These are phyloP conservation scores for Struthio camelus DNA, from an alignment of 2,113 vertebrate genomes.

Conservation along the genomic window DNA sequence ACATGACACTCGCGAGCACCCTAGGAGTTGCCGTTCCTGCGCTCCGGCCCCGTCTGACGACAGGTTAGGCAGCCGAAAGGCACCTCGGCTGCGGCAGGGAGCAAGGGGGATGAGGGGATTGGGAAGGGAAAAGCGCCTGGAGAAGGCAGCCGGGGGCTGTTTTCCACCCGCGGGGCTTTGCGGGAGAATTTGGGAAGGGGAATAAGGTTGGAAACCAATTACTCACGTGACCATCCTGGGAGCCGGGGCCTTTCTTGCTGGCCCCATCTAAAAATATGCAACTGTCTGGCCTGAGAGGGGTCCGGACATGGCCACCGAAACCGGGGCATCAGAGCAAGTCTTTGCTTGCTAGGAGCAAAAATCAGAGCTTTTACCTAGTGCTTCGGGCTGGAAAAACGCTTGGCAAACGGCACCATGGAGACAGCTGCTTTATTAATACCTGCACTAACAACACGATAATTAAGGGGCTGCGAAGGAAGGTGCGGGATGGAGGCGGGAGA, in stretches of 20 bases:
- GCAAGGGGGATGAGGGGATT: background rate
- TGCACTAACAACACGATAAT: background rate
- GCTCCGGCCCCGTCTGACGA: too few relatives aligned
- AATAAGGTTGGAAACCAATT: background rate
- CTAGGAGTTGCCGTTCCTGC: background rate
- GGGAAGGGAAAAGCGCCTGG: background rate
- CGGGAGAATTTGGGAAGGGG: background rate
- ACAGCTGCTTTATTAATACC: background rate
- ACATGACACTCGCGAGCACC: constrained; percentile 54
- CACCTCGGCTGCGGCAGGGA: background rate
- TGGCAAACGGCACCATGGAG: background rate
- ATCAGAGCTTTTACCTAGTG: background rate
- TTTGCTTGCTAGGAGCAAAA: background rate
- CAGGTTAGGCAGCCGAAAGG: background rate
- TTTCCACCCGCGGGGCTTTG: rapidly evolving
- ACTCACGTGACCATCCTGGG: too few relatives aligned
- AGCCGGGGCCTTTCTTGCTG: too few relatives aligned
- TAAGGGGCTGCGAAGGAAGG: background rate
- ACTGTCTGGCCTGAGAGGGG: too few relatives aligned
- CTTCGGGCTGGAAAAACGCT: background rate
- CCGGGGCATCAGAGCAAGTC: rapidly evolving
- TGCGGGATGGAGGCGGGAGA: background rate
- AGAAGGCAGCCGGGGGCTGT: background rate
- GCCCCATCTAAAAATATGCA: too few relatives aligned
- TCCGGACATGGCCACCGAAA: too few relatives aligned